phyloP scores from a whole-genome alignment of 2,113 vertebrate genomes.

The Mobula birostris region DNA sequence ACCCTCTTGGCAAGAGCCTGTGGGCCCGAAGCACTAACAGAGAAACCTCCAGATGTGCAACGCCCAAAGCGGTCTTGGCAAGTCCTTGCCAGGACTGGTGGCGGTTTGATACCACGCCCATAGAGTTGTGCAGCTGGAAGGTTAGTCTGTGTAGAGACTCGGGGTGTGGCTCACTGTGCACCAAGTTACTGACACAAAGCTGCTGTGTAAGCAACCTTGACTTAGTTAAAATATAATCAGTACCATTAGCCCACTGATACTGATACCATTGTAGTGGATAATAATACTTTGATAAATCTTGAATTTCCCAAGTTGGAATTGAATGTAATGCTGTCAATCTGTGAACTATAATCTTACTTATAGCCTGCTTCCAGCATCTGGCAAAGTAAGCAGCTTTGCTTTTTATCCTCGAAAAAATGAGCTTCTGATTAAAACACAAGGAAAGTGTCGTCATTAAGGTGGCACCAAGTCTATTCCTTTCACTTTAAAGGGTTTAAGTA shows the following conservation, averaged over 20 bases:
- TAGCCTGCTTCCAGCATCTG: background rate
- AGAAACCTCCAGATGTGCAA: background rate
- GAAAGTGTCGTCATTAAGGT: background rate
- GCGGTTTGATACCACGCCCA: background rate
- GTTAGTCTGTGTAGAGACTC: background rate
- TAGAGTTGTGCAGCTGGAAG: background rate
- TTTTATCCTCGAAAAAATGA: background rate
- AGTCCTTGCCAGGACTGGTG: background rate
- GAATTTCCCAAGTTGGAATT: background rate
- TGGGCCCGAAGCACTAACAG: background rate
- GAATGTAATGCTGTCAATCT: background rate
- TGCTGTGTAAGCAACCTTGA: background rate
- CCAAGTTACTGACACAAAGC: background rate
- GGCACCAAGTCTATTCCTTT: background rate
- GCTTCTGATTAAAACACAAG: background rate
- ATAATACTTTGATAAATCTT: background rate
- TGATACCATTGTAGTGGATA: background rate
- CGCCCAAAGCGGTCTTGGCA: background rate
- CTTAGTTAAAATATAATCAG: background rate
- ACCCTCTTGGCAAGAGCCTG: background rate
- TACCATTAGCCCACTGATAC: background rate
- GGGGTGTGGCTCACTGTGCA: background rate
- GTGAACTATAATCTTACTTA: background rate
- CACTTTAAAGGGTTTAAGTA: background rate
- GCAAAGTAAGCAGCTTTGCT: background rate